Evolutionary conservation across 2,113 vertebrate species (phyloP), one percentile per base, ranked within the genome.

Genomic region (Ammospiza caudacuta): DNA sequence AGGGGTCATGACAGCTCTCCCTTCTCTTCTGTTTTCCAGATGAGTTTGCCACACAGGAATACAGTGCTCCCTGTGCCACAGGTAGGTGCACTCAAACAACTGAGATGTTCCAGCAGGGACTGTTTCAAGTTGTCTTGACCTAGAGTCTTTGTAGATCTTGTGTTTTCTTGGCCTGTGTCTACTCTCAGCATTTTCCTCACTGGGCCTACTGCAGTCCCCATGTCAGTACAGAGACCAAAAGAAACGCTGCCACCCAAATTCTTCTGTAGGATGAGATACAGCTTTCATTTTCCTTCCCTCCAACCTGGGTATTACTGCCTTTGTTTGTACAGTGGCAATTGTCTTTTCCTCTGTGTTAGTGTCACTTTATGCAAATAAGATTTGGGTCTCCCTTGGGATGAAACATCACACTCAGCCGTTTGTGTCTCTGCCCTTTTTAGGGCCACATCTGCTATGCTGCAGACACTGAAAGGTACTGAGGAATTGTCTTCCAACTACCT

Each of bases 1-100:
- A 29, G 28, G 16, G 52, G 16, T 29, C 52, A 29, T 54, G 52
- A 17, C 51, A 52, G 27, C 27, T 52, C 15, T 52, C 51, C 51
- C 27, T 52, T 52, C 27, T 27, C 51, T 52, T 52, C 15, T 52
- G 15, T 29, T 52, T 52, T 52, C 27, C 51, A 52, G 52, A 54
- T 54, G 52, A 54, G 52, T 54, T 90, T 84, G 97, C 97, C 33
- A 31, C 91, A 23, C 79, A 94, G 57, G 83, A 97, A 6, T 98
- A 98, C 89, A 90, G 11, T 4, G 95, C 96, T 88, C 98, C 98
- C 77, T 98, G 97, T 59, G 25, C 15, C 20, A 6, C 84, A 95
- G 94, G 95, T 96, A 81, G 31, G 37, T 55, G 37, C 24, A 12
- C 23, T 20, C 0, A 1, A 62, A 22, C 2, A n/a, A 6, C 5